Base-by-base conservation (phyloP, 1,140 invertebrate genomes). In the Watersipora subatra region DNA sequence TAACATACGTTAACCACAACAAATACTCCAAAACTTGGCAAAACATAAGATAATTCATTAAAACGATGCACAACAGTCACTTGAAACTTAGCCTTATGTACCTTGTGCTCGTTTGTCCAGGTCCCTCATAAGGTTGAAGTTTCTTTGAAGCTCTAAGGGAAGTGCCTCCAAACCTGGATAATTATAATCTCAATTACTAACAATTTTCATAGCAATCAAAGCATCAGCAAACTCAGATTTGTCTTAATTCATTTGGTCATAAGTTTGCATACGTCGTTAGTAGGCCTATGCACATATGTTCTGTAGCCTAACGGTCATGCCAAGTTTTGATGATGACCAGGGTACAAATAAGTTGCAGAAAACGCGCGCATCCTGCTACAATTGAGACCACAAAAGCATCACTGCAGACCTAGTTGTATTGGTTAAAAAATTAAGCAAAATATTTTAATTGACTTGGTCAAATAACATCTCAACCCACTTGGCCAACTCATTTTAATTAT, bases 91-190 rank as follows among this genome's bases (percentile, higher is more conserved):
- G 58, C 7, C n/a, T 65, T 59, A 57, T 57, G 61, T 72, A 81
- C 81, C 81, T 74, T 83, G 91, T 2, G 92, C 90, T 76, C 92
- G 84, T 59, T 90, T 86, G 78, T 97, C 94, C 55, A 97, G 82
- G 81, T 97, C 93, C 67, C 91, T 82, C 92, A 97, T 96, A 66
- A 97, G 80, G 64, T 88, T 95, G 75, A 97, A 96, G 82, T 97
- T 97, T 69, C 93, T 84, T 78, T 95, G 90, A 64, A 97, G 81
- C 82, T 97, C 93, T 66, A 90, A 88, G 0, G 93, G 94, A 64
- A 97, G 82, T 79, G 92, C 88, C 76, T 97, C 93, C 69, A 97
- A 84, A 82, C 89, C 89, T 92, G 66, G 57, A 83, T 81, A 71
- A 70, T 61, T 69, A 64, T 68, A 22, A 55, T 17, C 46, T 17